phyloP scores from a whole-genome alignment of 2,797 vertebrate species.

The Manis javanica region DNA sequence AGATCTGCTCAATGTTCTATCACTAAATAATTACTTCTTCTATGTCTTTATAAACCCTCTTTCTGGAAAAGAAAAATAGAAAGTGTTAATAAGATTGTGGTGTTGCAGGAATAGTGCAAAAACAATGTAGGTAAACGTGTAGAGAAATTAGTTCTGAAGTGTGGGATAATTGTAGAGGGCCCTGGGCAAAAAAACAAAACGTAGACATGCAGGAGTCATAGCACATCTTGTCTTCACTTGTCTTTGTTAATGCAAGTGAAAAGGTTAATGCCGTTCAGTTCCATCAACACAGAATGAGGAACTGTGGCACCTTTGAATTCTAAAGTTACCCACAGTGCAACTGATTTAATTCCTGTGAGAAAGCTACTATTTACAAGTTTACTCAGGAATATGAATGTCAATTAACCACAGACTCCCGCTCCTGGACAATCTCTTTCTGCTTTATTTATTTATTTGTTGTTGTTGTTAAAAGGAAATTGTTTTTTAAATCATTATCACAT shows the following conservation, averaged over 20 bases:
- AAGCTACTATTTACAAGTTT: conserved; percentile 79
- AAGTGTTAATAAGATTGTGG: conserved; percentile 63
- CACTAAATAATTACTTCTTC: conserved; percentile 66
- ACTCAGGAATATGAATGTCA: conserved; percentile 74
- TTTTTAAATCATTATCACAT: conserved; percentile 17
- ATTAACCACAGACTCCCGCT: conserved; percentile 66
- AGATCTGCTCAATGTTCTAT: conserved; percentile 63
- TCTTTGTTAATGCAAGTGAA: conserved; percentile 89
- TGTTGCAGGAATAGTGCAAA: conserved; percentile 59
- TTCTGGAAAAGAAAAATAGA: background rate
- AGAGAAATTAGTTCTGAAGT: conserved; percentile 86
- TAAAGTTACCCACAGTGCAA: conserved; percentile 80
- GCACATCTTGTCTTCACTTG: conserved; percentile 88
- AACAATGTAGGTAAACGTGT: conserved; percentile 77
- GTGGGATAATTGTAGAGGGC: conserved; percentile 85
- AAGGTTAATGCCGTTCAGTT: conserved; percentile 89
- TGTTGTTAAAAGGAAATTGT: background rate
- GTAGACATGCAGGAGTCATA: conserved; percentile 83
- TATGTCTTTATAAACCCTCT: conserved; percentile 42
- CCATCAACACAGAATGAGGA: conserved; percentile 83
- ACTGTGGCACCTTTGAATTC: conserved; percentile 85
- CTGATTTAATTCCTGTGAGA: conserved; percentile 81
- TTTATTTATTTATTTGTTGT: too few relatives aligned
- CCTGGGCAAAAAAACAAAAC: conserved; percentile 85
- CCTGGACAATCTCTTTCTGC: background rate